Evolutionary conservation across 2,113 vertebrate species (phyloP), one percentile per base, ranked within the genome.

Genomic region (Sinosuthora webbiana): DNA sequence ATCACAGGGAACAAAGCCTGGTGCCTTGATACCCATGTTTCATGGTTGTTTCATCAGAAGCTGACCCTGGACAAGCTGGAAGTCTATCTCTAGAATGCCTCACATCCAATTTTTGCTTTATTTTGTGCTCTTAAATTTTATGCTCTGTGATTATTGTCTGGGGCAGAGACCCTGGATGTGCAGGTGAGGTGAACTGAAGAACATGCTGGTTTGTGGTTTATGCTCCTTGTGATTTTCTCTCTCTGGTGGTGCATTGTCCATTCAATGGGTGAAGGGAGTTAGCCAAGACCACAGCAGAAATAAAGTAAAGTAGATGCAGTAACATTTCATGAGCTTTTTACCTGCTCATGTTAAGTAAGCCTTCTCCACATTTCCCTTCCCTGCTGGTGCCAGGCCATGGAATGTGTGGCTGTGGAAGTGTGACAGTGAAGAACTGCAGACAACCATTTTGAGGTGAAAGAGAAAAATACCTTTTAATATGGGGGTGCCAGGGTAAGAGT

Each of bases 91-190:
- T 22, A 39, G 22, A 28, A 68, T 42, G 27, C 3, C 3, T 45
- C 33, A n/a, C 8, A 9, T 39, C 11, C 27, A 41, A 39, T 45
- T 45, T 37, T 45, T 53, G 22, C 7, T 33, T 35, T 45, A 21
- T 73, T 53, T 33, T 53, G 9, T 52, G 21, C 13, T 52, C 44
- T 59, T 44, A 7, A 10, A 21, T 71, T 30, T 62, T 35, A 14
- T 37, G 6, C 4, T 55, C 57, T n/a, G 30, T 10, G 35, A 6
- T 64, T 52, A 16, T 23, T 10, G 13, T 44, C 37, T 62, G 33
- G 8, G 35, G n/a, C 62, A 53, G 47, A 67, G 31, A 15, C 8
- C 8, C 31, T 27, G 44, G 6, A 14, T 0, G 0, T 42, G 63
- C 62, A 63, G 37, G 10, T 25, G 10, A 27, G 23, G 13, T 1